Evolutionary conservation across 1,140 invertebrate species (phyloP).

Genomic region (Acyrthosiphon pisum): DNA sequence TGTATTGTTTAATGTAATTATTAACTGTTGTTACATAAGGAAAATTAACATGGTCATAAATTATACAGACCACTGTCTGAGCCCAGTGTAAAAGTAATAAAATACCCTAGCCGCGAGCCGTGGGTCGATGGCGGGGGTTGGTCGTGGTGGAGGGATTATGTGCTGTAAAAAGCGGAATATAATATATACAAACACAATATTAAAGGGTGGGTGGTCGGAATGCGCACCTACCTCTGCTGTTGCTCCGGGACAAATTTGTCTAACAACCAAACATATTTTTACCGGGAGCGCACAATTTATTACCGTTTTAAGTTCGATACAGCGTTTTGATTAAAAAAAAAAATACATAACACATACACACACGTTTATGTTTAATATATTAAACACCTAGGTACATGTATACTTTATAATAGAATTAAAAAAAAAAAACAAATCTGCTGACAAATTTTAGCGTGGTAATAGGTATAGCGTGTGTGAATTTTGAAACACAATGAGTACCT

Average conservation of each 20-base stretch:
- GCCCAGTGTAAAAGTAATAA: constrained; percentile 28
- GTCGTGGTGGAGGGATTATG: constrained; percentile 34
- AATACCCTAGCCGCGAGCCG: constrained; percentile 35
- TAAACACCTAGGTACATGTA: background rate
- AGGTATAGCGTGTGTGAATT: no score
- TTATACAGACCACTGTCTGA: constrained; percentile 47
- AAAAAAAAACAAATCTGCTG: background rate
- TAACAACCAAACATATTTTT: constrained; percentile 46
- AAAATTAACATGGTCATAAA: constrained; percentile 52
- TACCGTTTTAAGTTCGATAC: background rate
- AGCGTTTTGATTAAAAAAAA: constrained; percentile 21
- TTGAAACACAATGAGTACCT: no score
- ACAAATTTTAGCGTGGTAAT: no score
- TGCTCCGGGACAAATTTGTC: constrained; percentile 42
- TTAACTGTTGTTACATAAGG: constrained; percentile 53
- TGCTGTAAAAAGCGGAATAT: constrained; percentile 25
- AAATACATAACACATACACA: background rate
- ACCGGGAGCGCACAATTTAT: constrained; percentile 4
- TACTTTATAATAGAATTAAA: background rate
- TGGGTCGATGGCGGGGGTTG: background rate
- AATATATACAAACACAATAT: background rate
- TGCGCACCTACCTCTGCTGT: background rate
- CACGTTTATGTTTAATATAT: background rate
- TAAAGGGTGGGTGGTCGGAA: background rate
- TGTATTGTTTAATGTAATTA: constrained; percentile 30